phyloP scores from a whole-genome alignment of 2,888 invertebrate genomes.

The Aplocera efformata region DNA sequence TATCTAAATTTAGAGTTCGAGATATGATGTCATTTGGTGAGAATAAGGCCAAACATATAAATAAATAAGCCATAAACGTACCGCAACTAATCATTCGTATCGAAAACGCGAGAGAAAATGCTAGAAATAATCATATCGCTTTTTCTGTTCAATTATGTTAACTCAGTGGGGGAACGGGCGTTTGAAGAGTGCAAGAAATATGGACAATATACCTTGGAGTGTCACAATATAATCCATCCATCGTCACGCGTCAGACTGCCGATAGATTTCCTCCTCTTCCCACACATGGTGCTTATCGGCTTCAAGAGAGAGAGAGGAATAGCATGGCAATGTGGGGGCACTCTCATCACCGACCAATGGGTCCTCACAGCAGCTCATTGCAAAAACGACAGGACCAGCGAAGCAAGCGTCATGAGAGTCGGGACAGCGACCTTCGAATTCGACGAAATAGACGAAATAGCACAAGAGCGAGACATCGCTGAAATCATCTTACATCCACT shows the following conservation, averaged over 20 bases:
- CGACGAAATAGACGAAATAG: conserved; percentile 68
- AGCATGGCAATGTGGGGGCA: conserved; percentile 71
- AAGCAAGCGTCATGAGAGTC: conserved; percentile 71
- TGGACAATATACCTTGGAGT: conserved; percentile 65
- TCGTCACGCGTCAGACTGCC: conserved; percentile 57
- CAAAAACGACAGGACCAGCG: conserved; percentile 64
- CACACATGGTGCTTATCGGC: conserved; percentile 82
- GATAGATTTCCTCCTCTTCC: conserved; percentile 75
- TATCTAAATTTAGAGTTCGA: no score
- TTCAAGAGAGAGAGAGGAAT: conserved; percentile 37
- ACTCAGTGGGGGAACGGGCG: conserved; percentile 55
- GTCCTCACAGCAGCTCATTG: conserved; percentile 73
- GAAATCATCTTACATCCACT: conserved; percentile 75
- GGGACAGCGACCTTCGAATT: conserved; percentile 78
- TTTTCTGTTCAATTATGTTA: conserved; percentile 18
- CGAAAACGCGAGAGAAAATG: conserved; percentile 15
- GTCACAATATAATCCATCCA: conserved; percentile 62
- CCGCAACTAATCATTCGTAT: conserved; percentile 29
- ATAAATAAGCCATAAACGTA: conserved; percentile 17
- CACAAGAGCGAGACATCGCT: conserved; percentile 71
- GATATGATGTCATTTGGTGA: no score
- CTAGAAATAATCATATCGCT: conserved; percentile 19
- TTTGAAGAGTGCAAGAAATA: conserved; percentile 59
- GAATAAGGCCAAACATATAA: no score
- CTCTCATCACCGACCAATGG: conserved; percentile 63